Conservation (phyloP, 2,113 vertebrate species). For the Picathartes gymnocephalus region DNA sequence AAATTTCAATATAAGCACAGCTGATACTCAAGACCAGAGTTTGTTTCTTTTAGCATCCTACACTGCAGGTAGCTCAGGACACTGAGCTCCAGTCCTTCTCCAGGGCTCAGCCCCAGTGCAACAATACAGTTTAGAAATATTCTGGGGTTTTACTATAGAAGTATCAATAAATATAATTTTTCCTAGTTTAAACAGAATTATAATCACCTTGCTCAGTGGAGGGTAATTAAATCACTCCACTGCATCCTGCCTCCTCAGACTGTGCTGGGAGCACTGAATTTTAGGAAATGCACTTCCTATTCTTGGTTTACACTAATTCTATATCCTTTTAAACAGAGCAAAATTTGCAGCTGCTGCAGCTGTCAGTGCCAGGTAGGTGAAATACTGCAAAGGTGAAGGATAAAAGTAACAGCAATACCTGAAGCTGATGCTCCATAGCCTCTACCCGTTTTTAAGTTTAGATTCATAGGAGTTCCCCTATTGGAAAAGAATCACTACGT, state of each 20-base stretch:
- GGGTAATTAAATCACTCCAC: neutral
- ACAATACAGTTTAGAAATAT: neutral
- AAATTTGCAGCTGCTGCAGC: neutral
- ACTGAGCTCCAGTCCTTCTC: neutral
- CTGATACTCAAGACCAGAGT: neutral
- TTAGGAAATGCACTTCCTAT: neutral
- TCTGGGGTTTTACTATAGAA: neutral
- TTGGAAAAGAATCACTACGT: neutral
- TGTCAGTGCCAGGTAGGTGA: neutral
- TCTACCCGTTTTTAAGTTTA: constrained; percentile 73
- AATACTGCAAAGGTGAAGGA: neutral
- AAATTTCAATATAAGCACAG: neutral
- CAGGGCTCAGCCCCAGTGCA: neutral
- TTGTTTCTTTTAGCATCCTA: neutral
- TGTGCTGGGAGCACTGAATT: neutral
- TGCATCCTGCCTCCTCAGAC: neutral
- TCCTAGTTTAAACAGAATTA: neutral
- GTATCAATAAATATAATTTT: neutral
- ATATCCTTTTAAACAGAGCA: neutral
- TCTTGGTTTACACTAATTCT: neutral
- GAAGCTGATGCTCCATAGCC: constrained; percentile 67
- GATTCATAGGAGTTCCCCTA: constrained; percentile 75
- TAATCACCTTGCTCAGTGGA: neutral
- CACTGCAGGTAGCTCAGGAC: neutral
- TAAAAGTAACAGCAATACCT: constrained; percentile 56